A percentile compares a stretch with the other conserved stretches of the same genome.
phyloP scores from a whole-genome alignment of 2,113 vertebrate species.

The Cyprinodon brontotheroides region DNA sequence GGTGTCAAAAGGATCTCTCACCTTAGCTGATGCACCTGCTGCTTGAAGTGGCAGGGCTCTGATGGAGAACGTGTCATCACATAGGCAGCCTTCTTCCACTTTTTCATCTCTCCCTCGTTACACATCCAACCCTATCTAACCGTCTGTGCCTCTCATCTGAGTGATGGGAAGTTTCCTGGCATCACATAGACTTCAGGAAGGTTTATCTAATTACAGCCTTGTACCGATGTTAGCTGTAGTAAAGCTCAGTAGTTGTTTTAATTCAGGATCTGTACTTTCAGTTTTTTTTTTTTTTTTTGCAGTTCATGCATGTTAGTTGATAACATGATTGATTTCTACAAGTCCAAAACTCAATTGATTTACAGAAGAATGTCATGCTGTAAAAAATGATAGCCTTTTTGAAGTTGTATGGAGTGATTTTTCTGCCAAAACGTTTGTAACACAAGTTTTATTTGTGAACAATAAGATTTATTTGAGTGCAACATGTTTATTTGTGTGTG shows the following conservation, averaged over 20 bases:
- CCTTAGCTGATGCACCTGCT: conserved; percentile 49
- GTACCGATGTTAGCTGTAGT: conserved; percentile 40
- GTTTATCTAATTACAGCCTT: conserved; percentile 37
- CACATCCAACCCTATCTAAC: neutral
- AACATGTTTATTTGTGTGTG: too few species aligned
- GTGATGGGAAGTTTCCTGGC: conserved; percentile 32
- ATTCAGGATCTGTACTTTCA: neutral
- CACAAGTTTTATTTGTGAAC: too few species aligned
- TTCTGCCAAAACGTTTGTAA: too few species aligned
- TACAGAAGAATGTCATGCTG: too few species aligned
- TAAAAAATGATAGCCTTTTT: too few species aligned
- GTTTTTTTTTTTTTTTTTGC: conserved; percentile 1
- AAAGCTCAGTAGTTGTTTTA: conserved; percentile 21
- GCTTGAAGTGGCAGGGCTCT: conserved; percentile 10
- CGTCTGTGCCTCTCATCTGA: neutral
- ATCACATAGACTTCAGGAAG: conserved; percentile 32
- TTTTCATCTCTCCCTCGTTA: conserved; percentile 11
- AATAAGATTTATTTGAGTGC: too few species aligned
- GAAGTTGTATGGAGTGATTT: too few species aligned
- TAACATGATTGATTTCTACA: conserved; percentile 19
- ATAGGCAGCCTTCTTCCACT: conserved; percentile 19
- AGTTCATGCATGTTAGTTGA: neutral
- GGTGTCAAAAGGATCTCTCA: conserved; percentile 56
- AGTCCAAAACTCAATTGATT: neutral
- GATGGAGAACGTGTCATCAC: conserved; percentile 21